A percentile compares a stretch with the other conserved stretches of the same genome.
phyloP scores from a whole-genome alignment of 2,113 vertebrate species.

The Cavia porcellus region DNA sequence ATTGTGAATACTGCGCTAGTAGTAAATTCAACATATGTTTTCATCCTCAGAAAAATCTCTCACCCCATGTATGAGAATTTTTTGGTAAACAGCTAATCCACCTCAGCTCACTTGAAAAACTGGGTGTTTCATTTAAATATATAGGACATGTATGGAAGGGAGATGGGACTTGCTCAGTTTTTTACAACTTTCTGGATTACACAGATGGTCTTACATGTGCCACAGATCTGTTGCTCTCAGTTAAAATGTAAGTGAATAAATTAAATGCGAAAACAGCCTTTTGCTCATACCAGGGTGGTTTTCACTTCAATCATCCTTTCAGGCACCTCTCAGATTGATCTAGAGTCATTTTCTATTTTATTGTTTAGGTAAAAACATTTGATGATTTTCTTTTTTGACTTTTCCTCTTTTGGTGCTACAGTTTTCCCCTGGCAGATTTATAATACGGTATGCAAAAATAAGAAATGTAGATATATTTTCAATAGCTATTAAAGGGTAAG shows the following conservation, averaged over 20 bases:
- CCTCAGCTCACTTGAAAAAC: constrained; percentile 74
- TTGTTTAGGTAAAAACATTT: constrained; percentile 83
- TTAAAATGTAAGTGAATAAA: constrained; percentile 82
- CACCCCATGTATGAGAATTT: constrained; percentile 74
- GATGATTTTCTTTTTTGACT: constrained; percentile 73
- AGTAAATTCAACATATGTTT: not conserved
- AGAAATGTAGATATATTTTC: constrained; percentile 84
- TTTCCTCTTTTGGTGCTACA: constrained; percentile 82
- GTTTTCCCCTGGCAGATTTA: constrained; percentile 82
- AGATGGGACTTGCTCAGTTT: constrained; percentile 76
- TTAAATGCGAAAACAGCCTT: constrained; percentile 79
- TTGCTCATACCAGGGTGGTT: constrained; percentile 77
- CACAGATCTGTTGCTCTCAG: constrained; percentile 77
- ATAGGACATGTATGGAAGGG: constrained; percentile 69
- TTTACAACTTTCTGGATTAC: constrained; percentile 70
- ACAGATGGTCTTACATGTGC: constrained; percentile 81
- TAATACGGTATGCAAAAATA: constrained; percentile 76
- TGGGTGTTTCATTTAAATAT: constrained; percentile 78
- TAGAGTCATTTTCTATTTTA: constrained; percentile 83
- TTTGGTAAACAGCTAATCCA: constrained; percentile 60
- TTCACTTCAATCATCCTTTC: constrained; percentile 83
- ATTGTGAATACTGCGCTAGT: not conserved
- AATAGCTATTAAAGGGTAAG: constrained; percentile 54
- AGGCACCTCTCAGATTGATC: constrained; percentile 80
- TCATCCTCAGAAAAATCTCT: not conserved